phyloP scores from a whole-genome alignment of 2,113 vertebrate genomes.

The Charina bottae region DNA sequence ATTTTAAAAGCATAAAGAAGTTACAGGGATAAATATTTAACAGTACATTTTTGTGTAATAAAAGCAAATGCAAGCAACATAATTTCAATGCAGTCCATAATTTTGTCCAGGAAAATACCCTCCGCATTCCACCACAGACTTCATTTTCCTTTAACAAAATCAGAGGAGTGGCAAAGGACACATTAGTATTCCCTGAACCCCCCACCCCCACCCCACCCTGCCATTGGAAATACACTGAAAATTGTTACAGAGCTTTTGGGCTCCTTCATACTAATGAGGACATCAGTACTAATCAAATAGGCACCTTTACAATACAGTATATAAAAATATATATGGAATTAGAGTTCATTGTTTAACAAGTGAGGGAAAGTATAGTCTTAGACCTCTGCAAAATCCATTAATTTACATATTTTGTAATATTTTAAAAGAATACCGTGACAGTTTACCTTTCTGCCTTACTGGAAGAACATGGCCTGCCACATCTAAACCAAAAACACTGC shows the following conservation, averaged over 20 bases:
- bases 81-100: conserved; percentile 20
- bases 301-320: not conserved
- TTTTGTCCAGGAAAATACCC: not conserved
- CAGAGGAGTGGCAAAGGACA: not conserved
- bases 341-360: not conserved
- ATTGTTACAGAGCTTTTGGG: not conserved
- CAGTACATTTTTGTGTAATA: conserved; percentile 17
- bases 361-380: not conserved
- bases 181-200: not conserved
- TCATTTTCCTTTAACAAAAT: not conserved
- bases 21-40: not conserved
- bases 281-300: not conserved
- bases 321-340: not conserved
- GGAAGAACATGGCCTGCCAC: not conserved
- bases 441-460: not conserved
- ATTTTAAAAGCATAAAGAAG: not conserved
- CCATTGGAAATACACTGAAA: not conserved
- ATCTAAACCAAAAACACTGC: not conserved
- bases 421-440: not conserved
- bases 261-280: not conserved
- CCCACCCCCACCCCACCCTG: not conserved
- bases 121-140: not conserved
- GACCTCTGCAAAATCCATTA: not conserved
- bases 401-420: not conserved
- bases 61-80: conserved; percentile 41